Base-by-base conservation (phyloP, 2,888 invertebrate genomes). In the Cephus pulcher region DNA sequence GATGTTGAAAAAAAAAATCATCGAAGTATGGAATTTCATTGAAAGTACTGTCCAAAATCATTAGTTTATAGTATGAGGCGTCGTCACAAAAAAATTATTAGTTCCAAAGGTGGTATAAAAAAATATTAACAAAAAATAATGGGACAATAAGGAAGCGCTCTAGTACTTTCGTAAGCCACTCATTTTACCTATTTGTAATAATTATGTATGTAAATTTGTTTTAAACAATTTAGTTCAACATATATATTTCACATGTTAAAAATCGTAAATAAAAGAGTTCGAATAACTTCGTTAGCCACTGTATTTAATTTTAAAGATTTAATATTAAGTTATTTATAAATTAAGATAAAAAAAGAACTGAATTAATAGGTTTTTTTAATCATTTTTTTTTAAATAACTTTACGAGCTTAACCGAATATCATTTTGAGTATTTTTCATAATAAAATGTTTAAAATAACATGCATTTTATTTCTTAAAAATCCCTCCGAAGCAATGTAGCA, bases 91-190 rank as follows among this genome's bases (percentile, higher is more conserved):
- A 11, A 34, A 34, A 34, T 74, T 34, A 75, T 34, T 30, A 34
- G 37, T 0, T 6, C 69, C 30, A 34, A 74, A 33, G 4, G 34
- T 74, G 30, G 74, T n/a, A 33, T n/a, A 33, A 74, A 11, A 12
- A 74, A 74, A 23, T 33, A 74, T 12, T 74, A 74, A 74, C 0
- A 12, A 11, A n/a, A 34, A 12, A 70, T 32, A 70, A 33, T 34
- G 1, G 11, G 11, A 34, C 34, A 34, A 34, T 34, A 11, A 34
- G 30, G 30, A 32, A 33, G 33, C 15, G 0, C 4, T 74, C 75
- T 30, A 75, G 56, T 75, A 75, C 23, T 75, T 56, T 75, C 56
- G 75, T 56, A 40, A 40, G 23, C n/a, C 40, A 37, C 11, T n/a
- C 11, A 12, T 40, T 23, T 12, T 34, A 11, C 30, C 11, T 37